phyloP scores from a whole-genome alignment of 2,888 invertebrate genomes.

The Chromoteleia sp. region DNA sequence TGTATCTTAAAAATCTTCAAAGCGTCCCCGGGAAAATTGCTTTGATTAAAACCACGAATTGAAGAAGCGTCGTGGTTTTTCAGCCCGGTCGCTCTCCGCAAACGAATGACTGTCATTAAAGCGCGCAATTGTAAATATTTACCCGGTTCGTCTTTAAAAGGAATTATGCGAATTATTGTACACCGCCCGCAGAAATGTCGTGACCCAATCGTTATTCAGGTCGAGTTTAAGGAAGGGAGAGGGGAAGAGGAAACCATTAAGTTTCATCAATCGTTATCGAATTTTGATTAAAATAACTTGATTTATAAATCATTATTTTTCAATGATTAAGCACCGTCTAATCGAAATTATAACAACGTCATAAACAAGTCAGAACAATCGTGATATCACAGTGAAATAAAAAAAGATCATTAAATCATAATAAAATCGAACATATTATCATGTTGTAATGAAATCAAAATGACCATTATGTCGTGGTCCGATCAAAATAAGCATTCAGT shows the following conservation, averaged over 20 bases:
- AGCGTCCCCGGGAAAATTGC: conserved; percentile 27
- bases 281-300: no score
- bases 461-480: no score
- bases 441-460: no score
- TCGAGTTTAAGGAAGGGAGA: neutral
- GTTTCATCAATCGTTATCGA: no score
- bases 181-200: conserved; percentile 18
- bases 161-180: conserved; percentile 41
- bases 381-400: no score
- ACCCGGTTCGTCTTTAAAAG: conserved; percentile 42
- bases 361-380: no score
- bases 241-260: neutral
- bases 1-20: conserved; percentile 15
- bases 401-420: no score
- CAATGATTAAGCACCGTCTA: no score
- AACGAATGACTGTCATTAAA: conserved; percentile 57
- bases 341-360: no score
- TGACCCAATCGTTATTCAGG: conserved; percentile 15
- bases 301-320: no score
- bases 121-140: conserved; percentile 55
- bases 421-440: no score
- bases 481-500: no score
- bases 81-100: conserved; percentile 23
- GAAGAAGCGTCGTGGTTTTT: conserved; percentile 31
- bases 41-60: conserved; percentile 51